Conservation (phyloP, 2,888 invertebrate genomes). For the Nemapogon koenigi region DNA sequence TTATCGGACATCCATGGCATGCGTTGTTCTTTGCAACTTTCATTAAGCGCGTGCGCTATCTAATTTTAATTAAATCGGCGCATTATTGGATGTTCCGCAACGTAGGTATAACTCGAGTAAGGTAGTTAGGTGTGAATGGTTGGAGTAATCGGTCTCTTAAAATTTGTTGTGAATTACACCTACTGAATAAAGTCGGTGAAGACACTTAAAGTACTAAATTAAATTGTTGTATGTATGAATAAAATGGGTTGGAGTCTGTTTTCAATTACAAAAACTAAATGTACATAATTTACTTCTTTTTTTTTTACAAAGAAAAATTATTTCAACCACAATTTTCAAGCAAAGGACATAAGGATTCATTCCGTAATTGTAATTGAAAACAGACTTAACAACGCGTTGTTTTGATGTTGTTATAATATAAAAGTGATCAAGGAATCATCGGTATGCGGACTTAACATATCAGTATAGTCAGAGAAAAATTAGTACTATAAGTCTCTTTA, state of each 20-base stretch:
- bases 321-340: too few species aligned
- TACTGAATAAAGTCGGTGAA: conserved; percentile 38
- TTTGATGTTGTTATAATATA: conserved; percentile 52
- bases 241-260: conserved; percentile 1
- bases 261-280: background rate
- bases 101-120: conserved; percentile 53
- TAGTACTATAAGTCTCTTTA: conserved; percentile 64
- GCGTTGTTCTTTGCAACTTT: too few species aligned
- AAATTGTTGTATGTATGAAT: conserved; percentile 5
- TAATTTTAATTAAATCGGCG: too few species aligned
- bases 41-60: too few species aligned
- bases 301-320: too few species aligned
- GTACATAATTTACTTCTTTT: too few species aligned
- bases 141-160: conserved; percentile 32
- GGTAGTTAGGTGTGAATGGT: conserved; percentile 35
- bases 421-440: conserved; percentile 9
- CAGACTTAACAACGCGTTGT: too few species aligned
- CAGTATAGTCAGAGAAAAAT: conserved; percentile 41
- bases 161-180: conserved; percentile 43
- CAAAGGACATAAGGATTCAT: too few species aligned
- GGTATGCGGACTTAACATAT: conserved; percentile 33
- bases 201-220: conserved; percentile 56
- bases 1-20: too few species aligned
- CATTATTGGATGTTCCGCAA: conserved; percentile 59
- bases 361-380: too few species aligned